These are phyloP conservation scores for Ailuropoda melanoleuca DNA, from an alignment of 2,113 vertebrate species.

Conservation along the genomic window DNA sequence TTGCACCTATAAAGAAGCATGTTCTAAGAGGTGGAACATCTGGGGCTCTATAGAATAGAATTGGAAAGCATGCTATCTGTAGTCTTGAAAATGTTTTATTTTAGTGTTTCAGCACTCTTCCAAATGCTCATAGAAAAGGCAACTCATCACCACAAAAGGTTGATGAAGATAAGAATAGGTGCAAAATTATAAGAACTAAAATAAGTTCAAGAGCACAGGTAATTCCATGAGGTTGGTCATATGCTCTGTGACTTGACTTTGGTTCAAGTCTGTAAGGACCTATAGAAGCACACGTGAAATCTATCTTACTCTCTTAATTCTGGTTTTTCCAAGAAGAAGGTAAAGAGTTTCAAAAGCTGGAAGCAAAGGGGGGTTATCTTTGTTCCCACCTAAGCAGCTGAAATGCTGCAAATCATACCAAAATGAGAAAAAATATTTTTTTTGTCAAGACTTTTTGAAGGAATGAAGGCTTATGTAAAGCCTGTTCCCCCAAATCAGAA, in stretches of 20 bases:
- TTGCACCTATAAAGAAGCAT: constrained; percentile 48
- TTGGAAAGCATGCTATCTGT: constrained; percentile 53
- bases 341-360: constrained; percentile 35
- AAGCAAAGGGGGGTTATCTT: constrained; percentile 44
- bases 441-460: neutral
- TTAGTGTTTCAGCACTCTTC: constrained; percentile 43
- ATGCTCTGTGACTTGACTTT: constrained; percentile 45
- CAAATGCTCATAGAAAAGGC: constrained; percentile 53
- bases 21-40: neutral
- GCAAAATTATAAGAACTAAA: constrained; percentile 62
- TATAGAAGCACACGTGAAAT: neutral
- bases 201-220: constrained; percentile 35
- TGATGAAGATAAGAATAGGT: constrained; percentile 38
- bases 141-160: neutral
- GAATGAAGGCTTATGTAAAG: constrained; percentile 56
- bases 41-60: constrained; percentile 24
- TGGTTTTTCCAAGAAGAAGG: constrained; percentile 34
- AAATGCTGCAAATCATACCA: constrained; percentile 58
- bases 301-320: constrained; percentile 32
- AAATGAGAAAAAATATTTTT: neutral
- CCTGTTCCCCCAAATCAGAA: neutral
- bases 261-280: constrained; percentile 30
- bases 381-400: constrained; percentile 24
- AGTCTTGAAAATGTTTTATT: constrained; percentile 26
- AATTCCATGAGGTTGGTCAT: neutral